Percentiles rank a stretch among this genome's conserved stretches.
Conservation (phyloP, 2,113 vertebrate species). For the Pomatorhinus ruficollis region DNA sequence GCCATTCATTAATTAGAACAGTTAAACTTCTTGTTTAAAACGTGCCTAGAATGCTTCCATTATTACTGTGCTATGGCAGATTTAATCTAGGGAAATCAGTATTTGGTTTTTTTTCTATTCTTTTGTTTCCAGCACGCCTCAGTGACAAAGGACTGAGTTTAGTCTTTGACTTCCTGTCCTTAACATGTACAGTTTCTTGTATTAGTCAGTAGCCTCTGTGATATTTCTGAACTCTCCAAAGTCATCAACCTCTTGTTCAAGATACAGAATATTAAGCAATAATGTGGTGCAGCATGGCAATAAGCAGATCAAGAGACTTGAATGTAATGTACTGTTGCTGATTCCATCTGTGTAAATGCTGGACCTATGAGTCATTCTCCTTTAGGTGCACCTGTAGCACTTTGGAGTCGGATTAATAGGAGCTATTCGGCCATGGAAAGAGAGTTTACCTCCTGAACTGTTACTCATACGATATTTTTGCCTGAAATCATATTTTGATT, state of each 20-base stretch:
- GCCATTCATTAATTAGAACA: background rate
- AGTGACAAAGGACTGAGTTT: background rate
- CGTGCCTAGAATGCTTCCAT: background rate
- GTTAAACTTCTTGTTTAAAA: background rate
- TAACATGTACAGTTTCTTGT: background rate
- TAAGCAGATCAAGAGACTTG: conserved; percentile 48
- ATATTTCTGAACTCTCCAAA: background rate
- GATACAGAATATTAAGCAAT: conserved; percentile 14
- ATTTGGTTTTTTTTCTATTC: background rate
- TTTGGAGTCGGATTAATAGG: background rate
- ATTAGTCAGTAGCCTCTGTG: background rate
- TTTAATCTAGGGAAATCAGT: background rate
- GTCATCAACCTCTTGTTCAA: background rate
- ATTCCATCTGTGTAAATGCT: conserved; percentile 10
- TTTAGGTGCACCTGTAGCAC: conserved; percentile 13
- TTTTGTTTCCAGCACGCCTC: background rate
- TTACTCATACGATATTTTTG: background rate
- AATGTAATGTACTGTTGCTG: conserved; percentile 6
- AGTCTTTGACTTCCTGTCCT: conserved; percentile 14
- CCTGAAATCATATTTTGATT: conserved; percentile 14
- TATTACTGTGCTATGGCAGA: background rate
- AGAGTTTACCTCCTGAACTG: conserved; percentile 30
- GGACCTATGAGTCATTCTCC: background rate
- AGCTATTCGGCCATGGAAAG: background rate
- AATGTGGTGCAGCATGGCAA: conserved; percentile 9